Base-by-base conservation (phyloP, 2,797 vertebrate species). In the Sebastes hopkinsi region DNA sequence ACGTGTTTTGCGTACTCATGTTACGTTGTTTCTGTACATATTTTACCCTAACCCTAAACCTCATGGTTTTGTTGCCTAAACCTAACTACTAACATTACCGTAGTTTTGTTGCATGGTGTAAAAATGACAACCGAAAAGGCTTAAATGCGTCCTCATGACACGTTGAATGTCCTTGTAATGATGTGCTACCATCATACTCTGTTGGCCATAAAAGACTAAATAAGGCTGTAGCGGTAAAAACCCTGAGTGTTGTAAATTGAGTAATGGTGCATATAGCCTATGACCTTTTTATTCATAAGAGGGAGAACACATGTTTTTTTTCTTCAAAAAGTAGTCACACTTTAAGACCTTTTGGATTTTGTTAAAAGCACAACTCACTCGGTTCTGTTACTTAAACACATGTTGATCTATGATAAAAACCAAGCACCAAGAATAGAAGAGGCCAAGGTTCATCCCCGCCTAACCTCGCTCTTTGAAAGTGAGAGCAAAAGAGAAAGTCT, bases 391-490 rank as follows among this genome's bases (percentile, higher is more conserved):
- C 36, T 62, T 25, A 30, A 59, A 59, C 16, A 32, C 27, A 79
- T 55, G 66, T 52, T 32, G 46, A 52, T 50, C n/a, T 16, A 11
- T 52, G 54, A 81, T 50, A 62, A 60, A 82, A 82, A 72, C 11
- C 72, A n/a, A 42, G 30, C 67, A 52, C n/a, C 23, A 55, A 30
- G 52, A 81, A 58, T 22, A 68, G 79, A 76, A 29, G 29, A 36
- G 16, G 67, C 66, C 52, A 65, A n/a, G 23, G 62, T 72, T 84
- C 60, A 50, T 36, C 30, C 34, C 46, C 8, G 55, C 36, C 70
- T 66, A 80, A 79, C 20, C 23, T 27, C 5, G 22, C 9, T 75
- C 75, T 85, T 79, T 79, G 64, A 67, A 80, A 86, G 56, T 3
- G 32, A 64, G 25, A 72, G 67, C 8, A 67, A 69, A 71, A 72